Evolutionary conservation across 2,888 invertebrate species (phyloP).

Genomic region (Steinernema carpocapsae): DNA sequence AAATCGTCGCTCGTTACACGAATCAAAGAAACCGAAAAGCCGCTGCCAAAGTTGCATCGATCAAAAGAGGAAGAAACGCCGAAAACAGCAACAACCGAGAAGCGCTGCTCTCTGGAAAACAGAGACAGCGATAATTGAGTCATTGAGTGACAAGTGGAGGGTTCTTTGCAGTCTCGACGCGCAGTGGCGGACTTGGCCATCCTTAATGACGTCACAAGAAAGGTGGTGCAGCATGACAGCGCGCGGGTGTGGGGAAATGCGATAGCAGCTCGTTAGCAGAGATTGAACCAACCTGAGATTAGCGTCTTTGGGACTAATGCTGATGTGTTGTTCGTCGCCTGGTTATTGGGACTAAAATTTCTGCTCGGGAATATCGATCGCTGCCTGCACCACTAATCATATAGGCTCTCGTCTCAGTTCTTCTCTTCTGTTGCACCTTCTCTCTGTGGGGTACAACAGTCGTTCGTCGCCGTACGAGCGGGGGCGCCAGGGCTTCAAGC

Average conservation of each 20-base stretch:
- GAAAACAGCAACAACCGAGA: not conserved
- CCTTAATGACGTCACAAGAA: not conserved
- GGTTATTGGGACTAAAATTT: slow-evolving; percentile 15
- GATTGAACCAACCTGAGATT: slow-evolving; percentile 8
- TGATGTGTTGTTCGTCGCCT: not conserved
- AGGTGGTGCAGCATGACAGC: not conserved
- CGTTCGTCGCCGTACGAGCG: slow-evolving; percentile 29
- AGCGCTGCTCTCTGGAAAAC: no score
- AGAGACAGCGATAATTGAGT: not conserved
- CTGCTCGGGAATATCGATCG: slow-evolving; percentile 17
- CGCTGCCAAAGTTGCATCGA: not conserved
- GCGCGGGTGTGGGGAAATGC: not conserved
- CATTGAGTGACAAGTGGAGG: slow-evolving; percentile 29
- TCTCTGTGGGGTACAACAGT: no score
- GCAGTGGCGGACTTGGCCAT: not conserved
- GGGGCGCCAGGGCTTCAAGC: no score
- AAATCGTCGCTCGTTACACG: not conserved
- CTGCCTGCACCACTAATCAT: slow-evolving; percentile 3
- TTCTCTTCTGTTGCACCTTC: no score
- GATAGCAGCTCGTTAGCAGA: no score
- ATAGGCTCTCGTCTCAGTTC: no score
- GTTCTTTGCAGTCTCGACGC: not conserved
- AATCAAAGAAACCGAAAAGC: not conserved
- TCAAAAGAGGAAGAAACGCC: not conserved
- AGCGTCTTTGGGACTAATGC: not conserved